Percentiles rank a stretch among this genome's conserved stretches.
Evolutionary conservation across 2,797 vertebrate species (phyloP).

Genomic region (Taeniopygia guttata): DNA sequence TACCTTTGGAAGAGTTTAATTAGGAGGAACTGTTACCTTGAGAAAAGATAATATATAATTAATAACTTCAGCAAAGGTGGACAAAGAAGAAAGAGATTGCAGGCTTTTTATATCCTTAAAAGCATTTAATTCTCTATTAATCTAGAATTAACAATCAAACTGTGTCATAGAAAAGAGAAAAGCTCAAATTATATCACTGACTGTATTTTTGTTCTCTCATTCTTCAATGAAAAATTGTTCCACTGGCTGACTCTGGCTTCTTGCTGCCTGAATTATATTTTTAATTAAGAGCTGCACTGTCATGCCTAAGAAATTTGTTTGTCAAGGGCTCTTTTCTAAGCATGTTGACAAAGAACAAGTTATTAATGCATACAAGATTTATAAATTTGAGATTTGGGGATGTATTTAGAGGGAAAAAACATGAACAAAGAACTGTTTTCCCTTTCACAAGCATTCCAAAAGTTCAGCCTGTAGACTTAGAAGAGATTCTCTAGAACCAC

Average conservation of each 20-base stretch:
- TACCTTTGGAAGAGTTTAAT: constrained; percentile 29
- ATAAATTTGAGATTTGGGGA: neutral
- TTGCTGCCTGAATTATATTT: constrained; percentile 6
- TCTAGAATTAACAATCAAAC: constrained; percentile 34
- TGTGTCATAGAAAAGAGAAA: neutral
- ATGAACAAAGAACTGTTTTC: neutral
- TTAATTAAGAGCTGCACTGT: neutral
- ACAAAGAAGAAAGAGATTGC: constrained; percentile 23
- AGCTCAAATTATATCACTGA: neutral
- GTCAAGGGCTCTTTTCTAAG: neutral
- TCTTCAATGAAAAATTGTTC: constrained; percentile 2
- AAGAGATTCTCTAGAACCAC: neutral
- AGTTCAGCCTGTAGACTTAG: neutral
- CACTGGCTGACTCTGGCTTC: neutral
- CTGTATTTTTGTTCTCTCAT: constrained; percentile 3
- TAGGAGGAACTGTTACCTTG: neutral
- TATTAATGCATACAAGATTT: neutral
- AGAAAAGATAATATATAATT: neutral
- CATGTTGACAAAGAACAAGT: neutral
- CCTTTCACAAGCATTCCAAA: neutral
- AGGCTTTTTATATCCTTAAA: constrained; percentile 5
- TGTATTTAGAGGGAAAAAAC: neutral
- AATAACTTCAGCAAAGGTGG: constrained; percentile 14
- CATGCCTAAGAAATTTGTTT: neutral
- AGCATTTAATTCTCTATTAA: neutral